phyloP scores from a whole-genome alignment of 2,113 vertebrate genomes.

The Rhinolophus sinicus region DNA sequence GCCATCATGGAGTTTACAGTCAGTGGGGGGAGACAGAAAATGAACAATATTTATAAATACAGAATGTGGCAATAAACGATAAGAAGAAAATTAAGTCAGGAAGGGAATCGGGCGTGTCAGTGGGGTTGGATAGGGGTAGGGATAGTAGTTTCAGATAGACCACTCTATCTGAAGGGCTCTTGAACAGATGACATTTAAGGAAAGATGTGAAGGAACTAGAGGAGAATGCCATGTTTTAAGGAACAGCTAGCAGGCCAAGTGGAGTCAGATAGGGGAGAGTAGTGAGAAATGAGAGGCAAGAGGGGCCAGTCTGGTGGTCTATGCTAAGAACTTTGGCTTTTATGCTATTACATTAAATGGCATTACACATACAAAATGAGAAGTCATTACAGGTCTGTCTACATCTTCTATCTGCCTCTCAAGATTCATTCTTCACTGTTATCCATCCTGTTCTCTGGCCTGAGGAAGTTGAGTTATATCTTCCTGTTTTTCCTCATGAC shows the following conservation, averaged over 20 bases:
- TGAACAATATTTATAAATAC: not conserved
- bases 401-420: not conserved
- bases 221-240: not conserved
- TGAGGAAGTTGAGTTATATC: not conserved
- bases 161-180: not conserved
- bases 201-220: not conserved
- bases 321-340: not conserved
- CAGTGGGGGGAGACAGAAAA: not conserved
- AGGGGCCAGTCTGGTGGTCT: not conserved
- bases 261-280: not conserved
- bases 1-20: not conserved
- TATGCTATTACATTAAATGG: not conserved
- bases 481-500: not conserved
- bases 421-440: not conserved
- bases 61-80: not conserved
- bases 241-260: not conserved
- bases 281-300: not conserved
- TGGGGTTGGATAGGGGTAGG: too few relatives aligned
- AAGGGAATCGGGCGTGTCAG: not conserved
- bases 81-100: not conserved
- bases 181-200: conserved; percentile 10
- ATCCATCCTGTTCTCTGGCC: not conserved
- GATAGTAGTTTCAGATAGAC: not conserved
- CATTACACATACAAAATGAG: not conserved
- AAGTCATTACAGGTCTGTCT: not conserved